Evolutionary conservation across 2,113 vertebrate genomes (phyloP).

Genomic region (Chionodraco myersi): DNA sequence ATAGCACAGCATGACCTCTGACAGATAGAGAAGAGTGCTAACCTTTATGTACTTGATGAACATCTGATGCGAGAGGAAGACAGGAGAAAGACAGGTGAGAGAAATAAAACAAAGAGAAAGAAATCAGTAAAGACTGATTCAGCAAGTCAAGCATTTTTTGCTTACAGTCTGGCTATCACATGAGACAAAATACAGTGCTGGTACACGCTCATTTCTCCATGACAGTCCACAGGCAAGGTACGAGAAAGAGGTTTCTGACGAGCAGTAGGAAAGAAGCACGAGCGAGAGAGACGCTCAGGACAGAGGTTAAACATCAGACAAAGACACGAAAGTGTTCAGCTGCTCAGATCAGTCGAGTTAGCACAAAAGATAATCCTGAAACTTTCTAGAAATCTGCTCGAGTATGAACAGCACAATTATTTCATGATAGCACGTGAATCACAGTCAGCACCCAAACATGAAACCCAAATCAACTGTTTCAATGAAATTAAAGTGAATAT

Average conservation of each 20-base stretch:
- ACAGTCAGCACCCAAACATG: slow-evolving; percentile 18
- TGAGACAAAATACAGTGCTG: slow-evolving; percentile 14
- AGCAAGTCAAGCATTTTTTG: slow-evolving; percentile 82
- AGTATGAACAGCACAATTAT: slow-evolving; percentile 21
- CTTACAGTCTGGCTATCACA: slow-evolving; percentile 35
- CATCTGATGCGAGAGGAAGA: slow-evolving; percentile 97
- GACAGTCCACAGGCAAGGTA: slow-evolving; percentile 34
- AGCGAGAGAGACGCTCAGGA: slow-evolving; percentile 18
- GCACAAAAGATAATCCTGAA: slow-evolving; percentile 9
- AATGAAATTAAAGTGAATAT: slow-evolving; percentile 1
- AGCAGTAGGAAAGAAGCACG: slow-evolving; percentile 13
- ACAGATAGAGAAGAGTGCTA: slow-evolving; percentile 90
- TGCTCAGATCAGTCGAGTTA: background rate
- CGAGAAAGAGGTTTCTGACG: slow-evolving; percentile 15
- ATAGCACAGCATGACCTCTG: slow-evolving; percentile 77
- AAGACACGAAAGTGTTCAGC: background rate
- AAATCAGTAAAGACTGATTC: slow-evolving; percentile 89
- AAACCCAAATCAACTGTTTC: slow-evolving; percentile 28
- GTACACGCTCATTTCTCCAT: slow-evolving; percentile 1
- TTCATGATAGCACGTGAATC: slow-evolving; percentile 35
- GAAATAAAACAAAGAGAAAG: slow-evolving; percentile 84
- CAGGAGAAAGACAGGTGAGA: slow-evolving; percentile 82
- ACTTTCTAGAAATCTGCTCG: background rate
- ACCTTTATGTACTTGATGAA: slow-evolving; percentile 99
- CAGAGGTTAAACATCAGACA: slow-evolving; percentile 11